Base-by-base conservation (phyloP, 2,888 invertebrate genomes). In the Tholera decimalis region DNA sequence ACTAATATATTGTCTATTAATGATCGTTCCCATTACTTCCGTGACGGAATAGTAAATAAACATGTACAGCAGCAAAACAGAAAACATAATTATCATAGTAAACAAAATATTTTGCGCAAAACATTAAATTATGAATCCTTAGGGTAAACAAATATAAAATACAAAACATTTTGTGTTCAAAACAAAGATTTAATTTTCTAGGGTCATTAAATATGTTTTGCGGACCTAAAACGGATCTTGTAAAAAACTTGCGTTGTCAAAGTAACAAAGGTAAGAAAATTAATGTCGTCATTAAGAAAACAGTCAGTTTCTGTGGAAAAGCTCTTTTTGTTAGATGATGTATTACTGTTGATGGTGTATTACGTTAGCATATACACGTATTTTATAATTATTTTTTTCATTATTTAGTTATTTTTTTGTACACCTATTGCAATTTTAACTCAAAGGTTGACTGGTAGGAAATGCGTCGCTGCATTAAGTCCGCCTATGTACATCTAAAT, bases 211-310 rank as follows among this genome's bases (percentile, higher is more conserved):
- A 56, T 51, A 60, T 55, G 55, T 46, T 73, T 56, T 56, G 41
- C 13, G 44, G 28, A 26, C 41, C 28, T 43, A 51, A 60, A 53
- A 67, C 44, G 50, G 26, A 56, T 51, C 30, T 49, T 44, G 44
- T 18, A 22, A 22, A 47, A 72, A 50, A 55, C 26, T 43, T 43
- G 18, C 7, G 28, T 30, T 28, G 41, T 26, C 73, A 56, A 50
- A 61, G 47, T 22, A 46, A 70, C 70, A 77, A 69, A 66, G 41
- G 63, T 67, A 56, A 64, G 57, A 59, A 53, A 60, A 70, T 69
- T 49, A 77, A 66, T 74, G 55, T 22, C 35, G 28, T 41, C 50
- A 49, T 62, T 66, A 58, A 65, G 65, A 64, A 47, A 71, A 55
- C 37, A 24, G 18, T 57, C 33, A 59, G 41, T 50, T 26, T 26